Percentiles rank a stretch among this genome's conserved stretches.
Conservation (phyloP, 2,888 invertebrate species). For the Cataglyphis albicans region DNA sequence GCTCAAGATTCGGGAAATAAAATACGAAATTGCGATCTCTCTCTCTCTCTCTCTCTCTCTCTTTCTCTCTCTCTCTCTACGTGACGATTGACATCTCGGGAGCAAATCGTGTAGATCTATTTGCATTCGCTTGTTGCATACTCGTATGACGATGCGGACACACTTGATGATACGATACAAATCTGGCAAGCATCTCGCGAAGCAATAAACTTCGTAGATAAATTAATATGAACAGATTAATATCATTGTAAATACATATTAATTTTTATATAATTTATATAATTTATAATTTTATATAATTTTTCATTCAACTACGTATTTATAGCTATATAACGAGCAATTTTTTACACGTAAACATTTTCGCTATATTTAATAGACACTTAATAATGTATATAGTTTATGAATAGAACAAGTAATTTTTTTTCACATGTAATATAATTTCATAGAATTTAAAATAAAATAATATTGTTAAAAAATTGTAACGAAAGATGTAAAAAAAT, state of each 20-base stretch:
- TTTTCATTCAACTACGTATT: not conserved
- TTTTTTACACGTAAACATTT: not conserved
- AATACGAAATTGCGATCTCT: constrained; percentile 1
- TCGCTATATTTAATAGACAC: not conserved
- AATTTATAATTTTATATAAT: not conserved
- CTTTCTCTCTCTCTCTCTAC: not conserved
- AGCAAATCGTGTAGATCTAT: constrained; percentile 28
- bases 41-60: no score
- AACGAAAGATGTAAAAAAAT: not conserved
- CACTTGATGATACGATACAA: constrained; percentile 15
- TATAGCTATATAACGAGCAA: not conserved
- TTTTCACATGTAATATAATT: not conserved
- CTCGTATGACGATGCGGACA: constrained; percentile 26
- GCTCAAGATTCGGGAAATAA: constrained; percentile 51
- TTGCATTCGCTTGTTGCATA: constrained; percentile 22
- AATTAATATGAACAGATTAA: constrained; percentile 37
- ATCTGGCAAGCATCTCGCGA: constrained; percentile 37
- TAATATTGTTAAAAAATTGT: not conserved
- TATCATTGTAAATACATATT: constrained; percentile 13
- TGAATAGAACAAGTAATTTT: not conserved
- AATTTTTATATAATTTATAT: not conserved
- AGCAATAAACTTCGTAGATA: constrained; percentile 54
- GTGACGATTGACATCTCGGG: constrained; percentile 40
- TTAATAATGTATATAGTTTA: not conserved
- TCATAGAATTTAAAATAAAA: not conserved